These are phyloP conservation scores for Phrynosoma blainvillii DNA, from an alignment of 2,113 vertebrate species.

Conservation along the genomic window DNA sequence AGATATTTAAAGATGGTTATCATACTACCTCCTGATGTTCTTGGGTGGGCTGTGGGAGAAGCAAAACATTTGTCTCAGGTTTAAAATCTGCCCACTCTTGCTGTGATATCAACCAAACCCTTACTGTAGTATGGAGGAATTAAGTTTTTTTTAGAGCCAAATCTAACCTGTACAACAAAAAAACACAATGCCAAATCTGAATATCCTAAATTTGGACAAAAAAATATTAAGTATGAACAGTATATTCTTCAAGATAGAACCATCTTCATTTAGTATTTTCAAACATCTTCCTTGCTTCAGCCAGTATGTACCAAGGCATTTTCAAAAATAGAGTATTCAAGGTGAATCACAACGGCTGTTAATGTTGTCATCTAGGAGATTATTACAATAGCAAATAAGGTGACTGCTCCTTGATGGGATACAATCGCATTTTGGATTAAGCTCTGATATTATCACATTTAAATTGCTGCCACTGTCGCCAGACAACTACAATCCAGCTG, in stretches of 20 bases:
- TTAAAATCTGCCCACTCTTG: neutral
- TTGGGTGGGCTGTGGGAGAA: neutral
- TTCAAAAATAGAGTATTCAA: neutral
- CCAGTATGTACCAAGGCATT: neutral
- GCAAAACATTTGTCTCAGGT: neutral
- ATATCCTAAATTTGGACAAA: neutral
- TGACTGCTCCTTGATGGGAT: too few relatives aligned
- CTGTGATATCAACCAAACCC: neutral
- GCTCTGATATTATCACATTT: too few relatives aligned
- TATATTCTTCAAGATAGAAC: neutral
- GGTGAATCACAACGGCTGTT: neutral
- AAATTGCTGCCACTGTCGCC: too few relatives aligned
- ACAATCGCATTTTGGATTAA: too few relatives aligned
- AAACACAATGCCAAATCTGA: neutral
- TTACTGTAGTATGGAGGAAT: neutral
- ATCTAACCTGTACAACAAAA: neutral
- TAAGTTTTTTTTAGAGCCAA: neutral
- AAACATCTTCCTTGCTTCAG: neutral
- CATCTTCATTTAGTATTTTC: neutral
- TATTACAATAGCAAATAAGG: too few relatives aligned
- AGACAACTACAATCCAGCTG: too few relatives aligned
- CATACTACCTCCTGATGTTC: too few relatives aligned
- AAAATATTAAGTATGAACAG: neutral
- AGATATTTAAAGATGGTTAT: too few relatives aligned
- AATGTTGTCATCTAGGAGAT: neutral